Evolutionary conservation across 2,888 invertebrate species (phyloP), one percentile per base, ranked within the genome.

Genomic region (Eristalis intricaria): DNA sequence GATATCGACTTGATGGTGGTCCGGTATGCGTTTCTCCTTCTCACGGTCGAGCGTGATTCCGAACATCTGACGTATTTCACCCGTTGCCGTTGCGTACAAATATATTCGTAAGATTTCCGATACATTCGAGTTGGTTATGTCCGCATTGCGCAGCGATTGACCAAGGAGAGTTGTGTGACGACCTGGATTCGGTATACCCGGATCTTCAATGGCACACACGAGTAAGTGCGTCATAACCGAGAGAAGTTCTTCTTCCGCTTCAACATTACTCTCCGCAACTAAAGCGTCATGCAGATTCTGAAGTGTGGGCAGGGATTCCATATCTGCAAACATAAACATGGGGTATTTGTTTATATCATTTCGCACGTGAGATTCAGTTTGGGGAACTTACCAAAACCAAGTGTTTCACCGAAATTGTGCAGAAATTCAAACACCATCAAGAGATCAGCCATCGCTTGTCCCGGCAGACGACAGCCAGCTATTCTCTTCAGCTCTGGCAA

Each of bases 401-500:
- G 94, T 0, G 98, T 98, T 93, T 98, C 97, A 70, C 98, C 98
- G 91, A 99, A 99, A 94, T 98, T 99, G 91, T 98, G 97, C 89
- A 99, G 94, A 92, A 99, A 99, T 94, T 99, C 99, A 91, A 97
- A 97, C n/a, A 98, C 97, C 96, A 99, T 99, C 26, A 99, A 94
- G 61, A 97, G 94, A 93, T 99, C 97, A 0, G 97, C 97, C 94
- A 98, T 97, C 0, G 98, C 98, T 91, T 97, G 96, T 0, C 98
- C 98, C 0, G 97, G 95, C 71, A 99, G 93, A 91, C 96, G 95
- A 76, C 97, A 94, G 1, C 97, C 97, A 0, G 96, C 95, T 89
- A 99, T 95, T 89, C 98, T 94, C 76, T 96, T 95, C 74, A 97
- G 94, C 4, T 95, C 94, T 0, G 97, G 97, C 87, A 97, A 93